Percentiles rank a stretch among this genome's conserved stretches.
These are phyloP conservation scores for Sebastes minor DNA, from an alignment of 2,797 vertebrate genomes.

Conservation along the genomic window DNA sequence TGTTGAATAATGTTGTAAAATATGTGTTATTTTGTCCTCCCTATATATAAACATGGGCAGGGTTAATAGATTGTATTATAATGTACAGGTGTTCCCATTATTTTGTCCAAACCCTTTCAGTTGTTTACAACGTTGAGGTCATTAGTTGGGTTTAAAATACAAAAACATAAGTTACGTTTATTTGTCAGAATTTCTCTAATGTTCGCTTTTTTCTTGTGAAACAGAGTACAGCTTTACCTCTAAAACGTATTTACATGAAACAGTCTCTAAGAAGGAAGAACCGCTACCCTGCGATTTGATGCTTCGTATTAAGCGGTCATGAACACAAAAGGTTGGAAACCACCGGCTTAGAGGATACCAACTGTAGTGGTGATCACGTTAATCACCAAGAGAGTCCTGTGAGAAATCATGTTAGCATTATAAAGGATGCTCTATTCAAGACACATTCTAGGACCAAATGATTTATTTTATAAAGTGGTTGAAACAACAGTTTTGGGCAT, in stretches of 20 bases:
- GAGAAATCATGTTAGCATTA: not conserved
- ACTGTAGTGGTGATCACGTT: not conserved
- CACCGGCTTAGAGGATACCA: not conserved
- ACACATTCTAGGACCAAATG: conserved; percentile 12
- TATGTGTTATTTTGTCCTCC: not conserved
- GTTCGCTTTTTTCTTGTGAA: not conserved
- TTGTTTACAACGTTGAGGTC: not conserved
- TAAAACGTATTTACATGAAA: not conserved
- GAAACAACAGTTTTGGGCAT: conserved; percentile 18
- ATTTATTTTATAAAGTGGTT: conserved; percentile 65
- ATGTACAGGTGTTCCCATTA: not conserved
- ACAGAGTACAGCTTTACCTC: not conserved
- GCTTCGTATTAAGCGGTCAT: not conserved
- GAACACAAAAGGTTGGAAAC: not conserved
- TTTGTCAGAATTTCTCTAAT: not conserved
- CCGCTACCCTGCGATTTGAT: not conserved
- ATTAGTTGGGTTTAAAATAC: not conserved
- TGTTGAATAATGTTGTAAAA: not conserved
- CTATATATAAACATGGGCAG: not conserved
- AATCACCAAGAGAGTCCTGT: not conserved
- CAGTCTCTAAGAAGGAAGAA: not conserved
- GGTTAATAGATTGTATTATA: not conserved
- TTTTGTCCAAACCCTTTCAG: not conserved
- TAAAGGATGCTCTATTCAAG: not conserved
- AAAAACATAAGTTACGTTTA: not conserved